Evolutionary conservation across 2,888 invertebrate genomes (phyloP).

Genomic region (Drosophila colorata): DNA sequence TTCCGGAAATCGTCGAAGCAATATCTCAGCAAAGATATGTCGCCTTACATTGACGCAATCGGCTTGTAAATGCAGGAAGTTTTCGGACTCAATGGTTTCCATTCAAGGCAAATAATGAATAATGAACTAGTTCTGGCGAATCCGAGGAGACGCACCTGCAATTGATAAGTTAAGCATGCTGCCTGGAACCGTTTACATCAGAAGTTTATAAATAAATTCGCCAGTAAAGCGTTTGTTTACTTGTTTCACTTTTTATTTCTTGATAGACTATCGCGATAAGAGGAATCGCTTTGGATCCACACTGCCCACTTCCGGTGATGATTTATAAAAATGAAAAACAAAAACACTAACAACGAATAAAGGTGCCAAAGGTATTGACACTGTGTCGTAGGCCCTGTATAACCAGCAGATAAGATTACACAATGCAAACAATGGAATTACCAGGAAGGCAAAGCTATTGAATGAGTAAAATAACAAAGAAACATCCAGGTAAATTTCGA

Average conservation of each 20-base stretch:
- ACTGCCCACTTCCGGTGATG: conserved; percentile 66
- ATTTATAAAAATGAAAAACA: conserved; percentile 45
- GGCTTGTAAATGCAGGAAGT: conserved; percentile 15
- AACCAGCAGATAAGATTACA: conserved; percentile 63
- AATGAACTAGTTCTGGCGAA: conserved; percentile 56
- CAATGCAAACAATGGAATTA: conserved; percentile 32
- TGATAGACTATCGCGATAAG: conserved; percentile 49
- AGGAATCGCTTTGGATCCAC: conserved; percentile 19
- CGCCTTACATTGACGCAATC: too few species aligned
- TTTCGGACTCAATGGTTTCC: conserved; percentile 6
- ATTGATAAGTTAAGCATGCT: conserved; percentile 40
- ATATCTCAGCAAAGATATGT: too few species aligned
- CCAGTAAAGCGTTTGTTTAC: conserved; percentile 30
- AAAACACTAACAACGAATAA: not conserved
- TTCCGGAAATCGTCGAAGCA: too few species aligned
- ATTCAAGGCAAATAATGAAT: conserved; percentile 43
- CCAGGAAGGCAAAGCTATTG: conserved; percentile 17
- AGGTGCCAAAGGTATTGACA: conserved; percentile 41
- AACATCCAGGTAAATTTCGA: not conserved
- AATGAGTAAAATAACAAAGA: conserved; percentile 28
- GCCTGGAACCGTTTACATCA: conserved; percentile 49
- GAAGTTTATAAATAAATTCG: conserved; percentile 52
- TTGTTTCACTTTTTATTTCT: not conserved
- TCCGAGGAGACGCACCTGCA: conserved; percentile 23
- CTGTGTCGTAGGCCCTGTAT: conserved; percentile 62